Conservation (phyloP, 2,113 vertebrate species). For the Gymnogyps californianus region DNA sequence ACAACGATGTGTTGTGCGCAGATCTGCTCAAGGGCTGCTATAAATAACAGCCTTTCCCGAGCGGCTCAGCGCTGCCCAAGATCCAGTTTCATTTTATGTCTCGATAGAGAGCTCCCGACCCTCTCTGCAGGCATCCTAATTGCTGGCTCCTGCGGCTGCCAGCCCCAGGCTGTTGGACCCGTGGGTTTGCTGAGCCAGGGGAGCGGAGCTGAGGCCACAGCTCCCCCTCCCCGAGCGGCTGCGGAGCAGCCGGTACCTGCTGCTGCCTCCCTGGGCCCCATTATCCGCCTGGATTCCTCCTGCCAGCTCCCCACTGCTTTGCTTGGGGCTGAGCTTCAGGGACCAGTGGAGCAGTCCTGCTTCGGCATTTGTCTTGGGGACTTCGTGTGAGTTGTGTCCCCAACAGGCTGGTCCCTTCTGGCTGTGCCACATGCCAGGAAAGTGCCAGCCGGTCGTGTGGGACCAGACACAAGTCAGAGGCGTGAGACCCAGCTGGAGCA, state of each 20-base stretch:
- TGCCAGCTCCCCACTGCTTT: neutral
- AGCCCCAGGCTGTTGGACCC: neutral
- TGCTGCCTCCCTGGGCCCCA: neutral
- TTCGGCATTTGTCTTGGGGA: neutral
- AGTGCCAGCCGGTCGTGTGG: neutral
- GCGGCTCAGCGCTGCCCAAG: neutral
- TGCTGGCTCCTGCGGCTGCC: rapidly evolving
- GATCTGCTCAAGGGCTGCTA: neutral
- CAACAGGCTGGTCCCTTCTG: neutral
- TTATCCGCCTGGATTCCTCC: neutral
- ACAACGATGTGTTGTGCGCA: neutral
- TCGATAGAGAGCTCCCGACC: neutral
- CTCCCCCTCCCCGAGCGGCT: rapidly evolving
- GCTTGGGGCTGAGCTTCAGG: neutral
- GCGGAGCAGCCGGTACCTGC: neutral
- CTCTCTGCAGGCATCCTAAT: neutral
- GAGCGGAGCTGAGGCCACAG: neutral
- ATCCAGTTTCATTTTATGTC: neutral
- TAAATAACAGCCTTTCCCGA: neutral
- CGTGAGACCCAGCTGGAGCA: neutral
- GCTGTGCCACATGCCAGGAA: neutral
- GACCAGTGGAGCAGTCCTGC: rapidly evolving
- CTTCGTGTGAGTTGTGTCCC: rapidly evolving
- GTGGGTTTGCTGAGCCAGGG: rapidly evolving
- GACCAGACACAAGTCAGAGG: neutral